Conservation (phyloP, 2,888 invertebrate species). For the Macaria liturata region DNA sequence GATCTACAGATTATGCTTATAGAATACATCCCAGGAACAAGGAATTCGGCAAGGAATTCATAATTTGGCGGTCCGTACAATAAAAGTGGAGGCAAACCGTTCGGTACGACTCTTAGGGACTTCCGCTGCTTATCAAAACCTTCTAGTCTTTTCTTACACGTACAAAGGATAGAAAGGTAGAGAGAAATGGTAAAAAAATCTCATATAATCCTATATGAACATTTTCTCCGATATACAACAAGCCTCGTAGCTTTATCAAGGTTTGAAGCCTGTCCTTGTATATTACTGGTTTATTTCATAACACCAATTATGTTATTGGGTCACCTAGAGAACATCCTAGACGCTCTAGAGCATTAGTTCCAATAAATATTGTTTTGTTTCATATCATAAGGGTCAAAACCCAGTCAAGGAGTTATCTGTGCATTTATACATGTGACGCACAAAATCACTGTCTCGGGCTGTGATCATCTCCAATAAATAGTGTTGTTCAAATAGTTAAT, state of each 20-base stretch:
- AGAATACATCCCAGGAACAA: too few species aligned
- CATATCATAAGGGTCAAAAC: constrained; percentile 49
- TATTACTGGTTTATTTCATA: neutral
- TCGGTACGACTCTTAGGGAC: too few species aligned
- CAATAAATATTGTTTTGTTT: constrained; percentile 39
- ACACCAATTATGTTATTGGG: neutral
- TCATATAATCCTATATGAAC: neutral
- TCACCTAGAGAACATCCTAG: constrained; percentile 17
- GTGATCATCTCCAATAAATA: constrained; percentile 40
- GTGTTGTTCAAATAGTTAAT: constrained; percentile 18
- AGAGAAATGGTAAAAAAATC: neutral
- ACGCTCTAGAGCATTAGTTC: constrained; percentile 3
- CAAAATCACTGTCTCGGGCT: constrained; percentile 47
- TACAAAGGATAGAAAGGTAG: neutral
- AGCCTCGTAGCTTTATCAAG: too few species aligned
- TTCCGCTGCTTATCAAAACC: neutral
- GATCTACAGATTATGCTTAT: too few species aligned
- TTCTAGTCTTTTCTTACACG: neutral
- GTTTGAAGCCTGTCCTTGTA: too few species aligned
- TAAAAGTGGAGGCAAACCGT: too few species aligned
- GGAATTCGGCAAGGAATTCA: too few species aligned
- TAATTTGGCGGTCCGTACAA: too few species aligned
- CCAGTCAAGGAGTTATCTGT: constrained; percentile 44
- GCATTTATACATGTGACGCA: constrained; percentile 46
- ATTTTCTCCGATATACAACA: neutral